Conservation (phyloP, 2,888 invertebrate genomes). For the Drosophila nr. fundita region DNA sequence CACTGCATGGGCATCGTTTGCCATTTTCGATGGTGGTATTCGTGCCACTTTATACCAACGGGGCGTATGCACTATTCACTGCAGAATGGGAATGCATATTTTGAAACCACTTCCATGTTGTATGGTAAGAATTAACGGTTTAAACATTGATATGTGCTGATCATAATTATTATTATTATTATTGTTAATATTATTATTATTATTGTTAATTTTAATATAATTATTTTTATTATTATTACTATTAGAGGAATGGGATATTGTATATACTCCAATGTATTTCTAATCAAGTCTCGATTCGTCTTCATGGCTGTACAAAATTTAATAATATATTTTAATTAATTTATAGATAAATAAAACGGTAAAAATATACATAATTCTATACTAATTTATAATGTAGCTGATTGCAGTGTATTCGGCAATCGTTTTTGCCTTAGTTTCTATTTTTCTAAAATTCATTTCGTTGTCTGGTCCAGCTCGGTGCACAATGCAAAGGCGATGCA, state of each 20-base stretch:
- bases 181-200: too few species aligned
- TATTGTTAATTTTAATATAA: too few species aligned
- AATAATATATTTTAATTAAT: neutral
- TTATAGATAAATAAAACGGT: neutral
- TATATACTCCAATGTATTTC: too few species aligned
- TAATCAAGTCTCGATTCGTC: too few species aligned
- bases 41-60: neutral
- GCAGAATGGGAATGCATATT: neutral
- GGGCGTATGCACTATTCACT: neutral
- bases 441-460: slow-evolving; percentile 65
- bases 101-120: too few species aligned
- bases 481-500: slow-evolving; percentile 62
- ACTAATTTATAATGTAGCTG: neutral
- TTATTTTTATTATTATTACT: too few species aligned
- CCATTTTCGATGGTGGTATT: slow-evolving; percentile 23
- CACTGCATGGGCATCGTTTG: slow-evolving; percentile 29
- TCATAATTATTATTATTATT: too few species aligned
- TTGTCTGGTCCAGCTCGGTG: slow-evolving; percentile 53
- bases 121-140: too few species aligned
- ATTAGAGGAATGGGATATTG: too few species aligned
- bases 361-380: neutral
- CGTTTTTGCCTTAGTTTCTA: neutral
- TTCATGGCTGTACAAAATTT: neutral
- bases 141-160: too few species aligned
- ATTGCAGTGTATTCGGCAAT: slow-evolving; percentile 15